Base-by-base conservation (phyloP, 2,888 invertebrate genomes). In the Drosophila borborema region DNA sequence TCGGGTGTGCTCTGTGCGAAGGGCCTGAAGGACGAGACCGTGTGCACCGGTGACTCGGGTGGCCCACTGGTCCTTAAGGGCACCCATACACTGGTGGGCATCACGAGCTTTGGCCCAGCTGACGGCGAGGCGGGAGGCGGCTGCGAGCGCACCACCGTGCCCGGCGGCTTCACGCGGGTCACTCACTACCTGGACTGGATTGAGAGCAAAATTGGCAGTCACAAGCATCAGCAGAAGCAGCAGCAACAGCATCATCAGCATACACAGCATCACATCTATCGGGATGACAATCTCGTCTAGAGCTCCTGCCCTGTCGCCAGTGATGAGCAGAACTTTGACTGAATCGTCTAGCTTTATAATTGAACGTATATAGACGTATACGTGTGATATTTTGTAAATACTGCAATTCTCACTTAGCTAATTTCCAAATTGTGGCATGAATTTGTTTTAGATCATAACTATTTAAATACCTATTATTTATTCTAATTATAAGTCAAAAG, bases 1-100 rank as follows among this genome's bases (percentile, higher is more conserved):
- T 74, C 86, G 1, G 91, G 91, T 1, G 89, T 92, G 2, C 73
- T 93, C 45, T 93, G 93, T 58, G 93, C 93, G 45, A 91, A 91
- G 64, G 93, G 93, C 2, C 69, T 91, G 9, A 81, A 90, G 58
- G 86, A 90, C 45, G 91, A 92, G 72, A 92, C 92, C 1, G 92
- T 92, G 4, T 93, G 93, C 68, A 89, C 91, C 0, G 93, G 93
- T 0, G 93, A 93, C 69, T 93, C 93, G 0, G 93, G 93, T 31
- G 93, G 93, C 2, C 93, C 93, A 0, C 71, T 93, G 10, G 92
- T 93, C 0, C 70, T 92, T 1, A 91, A 91, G 54, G 89, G 86
- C 41, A 90, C 91, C 3, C 80, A 87, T 45, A 68, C 81, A 0
- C 83, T 93, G n/a, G 89, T 93, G 49, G 93, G 93, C 54, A 85